Conservation (phyloP, 92 coral and sea anemone species). For the Phenganax marumi region DNA sequence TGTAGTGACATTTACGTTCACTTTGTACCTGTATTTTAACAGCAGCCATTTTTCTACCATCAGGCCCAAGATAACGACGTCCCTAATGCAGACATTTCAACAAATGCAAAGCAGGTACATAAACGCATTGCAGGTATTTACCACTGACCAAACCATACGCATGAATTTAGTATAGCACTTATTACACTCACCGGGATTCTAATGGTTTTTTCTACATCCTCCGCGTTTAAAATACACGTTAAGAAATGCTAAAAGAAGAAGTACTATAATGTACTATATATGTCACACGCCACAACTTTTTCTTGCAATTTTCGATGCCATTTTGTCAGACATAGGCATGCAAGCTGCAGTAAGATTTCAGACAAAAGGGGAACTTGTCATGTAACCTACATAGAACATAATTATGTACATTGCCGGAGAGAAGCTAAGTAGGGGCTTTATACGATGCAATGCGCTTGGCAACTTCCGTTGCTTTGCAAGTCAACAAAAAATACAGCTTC, state of each 20-base stretch:
- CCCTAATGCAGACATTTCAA: conserved; percentile 53
- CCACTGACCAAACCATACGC: neutral
- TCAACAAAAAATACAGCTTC: too few species aligned
- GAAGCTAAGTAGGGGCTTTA: too few species aligned
- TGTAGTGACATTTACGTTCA: neutral
- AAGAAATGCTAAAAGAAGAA: conserved; percentile 71
- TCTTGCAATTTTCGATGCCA: too few species aligned
- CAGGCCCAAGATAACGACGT: conserved; percentile 89
- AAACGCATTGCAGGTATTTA: neutral
- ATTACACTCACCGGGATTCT: conserved; percentile 66
- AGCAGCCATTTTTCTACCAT: conserved; percentile 86
- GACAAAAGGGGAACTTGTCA: too few species aligned
- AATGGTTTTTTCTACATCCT: conserved; percentile 85
- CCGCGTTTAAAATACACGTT: conserved; percentile 85
- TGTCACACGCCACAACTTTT: too few species aligned
- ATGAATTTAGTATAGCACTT: neutral
- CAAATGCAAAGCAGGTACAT: neutral
- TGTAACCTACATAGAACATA: too few species aligned
- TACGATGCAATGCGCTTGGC: too few species aligned
- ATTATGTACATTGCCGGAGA: neutral
- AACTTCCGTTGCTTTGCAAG: too few species aligned
- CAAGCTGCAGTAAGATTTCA: too few species aligned
- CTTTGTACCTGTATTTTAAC: conserved; percentile 83
- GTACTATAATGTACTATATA: too few species aligned
- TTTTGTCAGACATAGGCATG: too few species aligned